Percentiles rank a stretch among this genome's conserved stretches.
These are phyloP conservation scores for Lomographa bimaculata DNA, from an alignment of 2,888 invertebrate genomes.

Conservation along the genomic window DNA sequence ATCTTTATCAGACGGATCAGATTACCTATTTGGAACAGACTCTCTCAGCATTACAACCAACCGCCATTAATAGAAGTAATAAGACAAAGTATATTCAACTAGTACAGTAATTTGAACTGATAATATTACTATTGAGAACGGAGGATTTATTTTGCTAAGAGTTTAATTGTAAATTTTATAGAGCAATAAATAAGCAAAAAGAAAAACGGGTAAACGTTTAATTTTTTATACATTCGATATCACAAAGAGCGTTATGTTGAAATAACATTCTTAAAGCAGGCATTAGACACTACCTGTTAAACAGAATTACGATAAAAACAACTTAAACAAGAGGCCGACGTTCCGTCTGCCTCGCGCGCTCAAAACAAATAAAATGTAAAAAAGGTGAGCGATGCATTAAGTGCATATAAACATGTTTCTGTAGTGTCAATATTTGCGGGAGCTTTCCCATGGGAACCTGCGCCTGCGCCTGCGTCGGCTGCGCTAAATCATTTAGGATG, in stretches of 20 bases:
- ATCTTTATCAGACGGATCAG: no score
- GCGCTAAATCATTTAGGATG: constrained; percentile 74
- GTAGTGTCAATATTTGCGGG: constrained; percentile 81
- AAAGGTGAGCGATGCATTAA: constrained; percentile 82
- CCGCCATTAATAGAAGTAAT: no score
- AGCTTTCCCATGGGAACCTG: constrained; percentile 80
- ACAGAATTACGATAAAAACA: constrained; percentile 75
- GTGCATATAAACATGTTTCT: constrained; percentile 82
- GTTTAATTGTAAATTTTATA: no score
- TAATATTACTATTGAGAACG: no score
- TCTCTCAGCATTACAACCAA: no score
- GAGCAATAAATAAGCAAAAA: no score
- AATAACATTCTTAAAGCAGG: constrained; percentile 61
- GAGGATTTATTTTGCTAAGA: no score
- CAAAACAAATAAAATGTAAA: constrained; percentile 78
- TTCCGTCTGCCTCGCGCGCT: constrained; percentile 72
- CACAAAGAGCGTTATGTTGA: constrained; percentile 37
- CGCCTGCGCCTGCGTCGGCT: constrained; percentile 39
- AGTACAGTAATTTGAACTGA: no score
- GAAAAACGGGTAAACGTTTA: no score
- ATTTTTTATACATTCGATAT: constrained; percentile 2
- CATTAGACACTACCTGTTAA: constrained; percentile 74
- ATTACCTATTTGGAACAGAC: no score
- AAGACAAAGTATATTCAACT: no score
- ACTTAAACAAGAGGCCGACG: constrained; percentile 72